phyloP scores from a whole-genome alignment of 2,888 invertebrate species.

The Andrena chrysosceles region DNA sequence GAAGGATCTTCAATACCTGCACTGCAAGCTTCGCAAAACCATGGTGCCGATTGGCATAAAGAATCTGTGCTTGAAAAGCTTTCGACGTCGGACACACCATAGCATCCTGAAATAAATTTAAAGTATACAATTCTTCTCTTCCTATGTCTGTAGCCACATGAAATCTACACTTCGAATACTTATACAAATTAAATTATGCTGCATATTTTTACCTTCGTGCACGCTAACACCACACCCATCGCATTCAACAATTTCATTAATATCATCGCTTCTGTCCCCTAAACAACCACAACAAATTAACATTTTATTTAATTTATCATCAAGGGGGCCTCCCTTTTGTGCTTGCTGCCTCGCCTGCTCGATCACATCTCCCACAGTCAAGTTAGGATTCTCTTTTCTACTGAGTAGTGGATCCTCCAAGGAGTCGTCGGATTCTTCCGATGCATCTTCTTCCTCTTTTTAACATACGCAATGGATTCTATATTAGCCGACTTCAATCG shows the following conservation, averaged over 20 bases:
- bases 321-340: conserved; percentile 82
- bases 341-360: conserved; percentile 86
- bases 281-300: conserved; percentile 97
- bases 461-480: background rate
- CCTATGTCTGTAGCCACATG: background rate
- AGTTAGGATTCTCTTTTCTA: conserved; percentile 81
- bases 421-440: conserved; percentile 82
- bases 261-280: conserved; percentile 96
- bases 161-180: background rate
- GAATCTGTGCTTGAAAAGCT: conserved; percentile 97
- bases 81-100: conserved; percentile 96
- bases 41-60: conserved; percentile 98
- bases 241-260: conserved; percentile 98
- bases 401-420: conserved; percentile 82
- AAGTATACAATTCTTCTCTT: background rate
- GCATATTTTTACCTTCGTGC: conserved; percentile 91
- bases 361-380: conserved; percentile 86
- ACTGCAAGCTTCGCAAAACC: conserved; percentile 99
- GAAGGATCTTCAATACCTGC: conserved; percentile 94
- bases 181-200: conserved; percentile 1
- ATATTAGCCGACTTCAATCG: conserved; percentile 9
- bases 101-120: conserved; percentile 89
- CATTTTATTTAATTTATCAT: conserved; percentile 88
- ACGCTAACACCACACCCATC: conserved; percentile 98
- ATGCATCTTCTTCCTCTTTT: conserved; percentile 63